A percentile compares a stretch with the other conserved stretches of the same genome.
These are phyloP conservation scores for Protobothrops flavoviridis DNA, from an alignment of 2,113 vertebrate species.

Conservation along the genomic window DNA sequence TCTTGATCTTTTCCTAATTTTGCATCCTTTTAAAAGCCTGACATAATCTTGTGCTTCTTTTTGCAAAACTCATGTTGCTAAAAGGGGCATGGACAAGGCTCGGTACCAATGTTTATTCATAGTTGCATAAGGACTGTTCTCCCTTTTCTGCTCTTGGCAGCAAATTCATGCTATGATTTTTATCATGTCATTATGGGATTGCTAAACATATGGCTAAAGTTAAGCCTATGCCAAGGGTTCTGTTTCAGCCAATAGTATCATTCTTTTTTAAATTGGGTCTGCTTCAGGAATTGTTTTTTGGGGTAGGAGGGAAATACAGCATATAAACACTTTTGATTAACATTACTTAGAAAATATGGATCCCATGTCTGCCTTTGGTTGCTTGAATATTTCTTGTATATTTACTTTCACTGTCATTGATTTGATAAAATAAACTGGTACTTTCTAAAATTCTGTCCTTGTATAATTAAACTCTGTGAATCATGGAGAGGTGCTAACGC, in stretches of 20 bases:
- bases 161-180: not conserved
- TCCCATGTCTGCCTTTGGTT: not conserved
- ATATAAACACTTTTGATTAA: not conserved
- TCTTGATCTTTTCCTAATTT: not conserved
- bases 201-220: not conserved
- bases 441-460: constrained; percentile 65
- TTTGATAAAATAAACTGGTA: constrained; percentile 73
- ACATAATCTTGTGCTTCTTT: not conserved
- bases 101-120: not conserved
- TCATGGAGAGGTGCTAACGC: not conserved
- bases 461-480: not conserved
- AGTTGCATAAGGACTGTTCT: not conserved
- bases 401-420: constrained; percentile 70
- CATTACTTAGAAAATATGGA: constrained; percentile 43
- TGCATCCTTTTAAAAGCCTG: not conserved
- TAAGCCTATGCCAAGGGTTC: accelerated
- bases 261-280: not conserved
- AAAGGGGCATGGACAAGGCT: not conserved
- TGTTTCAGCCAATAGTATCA: constrained; percentile 16
- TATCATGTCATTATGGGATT: not conserved
- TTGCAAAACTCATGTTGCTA: not conserved
- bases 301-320: not conserved
- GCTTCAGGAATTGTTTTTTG: not conserved
- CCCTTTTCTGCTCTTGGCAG: not conserved
- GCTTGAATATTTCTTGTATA: constrained; percentile 53